Percentiles rank a stretch among this genome's conserved stretches.
Evolutionary conservation across 2,888 invertebrate genomes (phyloP).

Genomic region (Lasius platythorax): DNA sequence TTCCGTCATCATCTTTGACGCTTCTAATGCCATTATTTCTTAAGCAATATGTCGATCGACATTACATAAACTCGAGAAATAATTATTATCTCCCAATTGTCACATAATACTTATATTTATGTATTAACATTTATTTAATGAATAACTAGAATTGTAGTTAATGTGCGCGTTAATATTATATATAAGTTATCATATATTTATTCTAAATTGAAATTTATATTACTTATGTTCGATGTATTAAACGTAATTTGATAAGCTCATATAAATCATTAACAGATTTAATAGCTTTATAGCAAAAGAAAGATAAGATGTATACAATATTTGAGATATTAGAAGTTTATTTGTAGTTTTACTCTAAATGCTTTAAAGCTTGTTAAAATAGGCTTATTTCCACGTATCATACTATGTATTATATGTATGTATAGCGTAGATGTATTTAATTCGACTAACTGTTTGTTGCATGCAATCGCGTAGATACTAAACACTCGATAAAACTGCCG

Average conservation of each 20-base stretch:
- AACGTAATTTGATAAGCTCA: not conserved
- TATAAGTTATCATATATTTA: not conserved
- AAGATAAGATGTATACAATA: not conserved
- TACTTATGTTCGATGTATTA: not conserved
- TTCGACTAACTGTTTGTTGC: conserved; percentile 62
- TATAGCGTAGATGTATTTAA: conserved; percentile 61
- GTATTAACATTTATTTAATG: not conserved
- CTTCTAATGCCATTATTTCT: conserved; percentile 41
- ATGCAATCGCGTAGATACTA: conserved; percentile 58
- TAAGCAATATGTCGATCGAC: conserved; percentile 30
- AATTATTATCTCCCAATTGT: conserved; percentile 37
- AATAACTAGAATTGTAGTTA: not conserved
- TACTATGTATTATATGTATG: conserved; percentile 1
- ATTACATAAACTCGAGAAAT: not conserved
- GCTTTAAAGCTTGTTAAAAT: conserved; percentile 19
- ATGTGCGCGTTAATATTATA: not conserved
- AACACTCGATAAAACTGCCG: conserved; percentile 59
- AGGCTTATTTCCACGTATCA: not conserved
- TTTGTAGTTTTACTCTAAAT: conserved; percentile 11
- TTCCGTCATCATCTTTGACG: conserved; percentile 68
- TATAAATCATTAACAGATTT: conserved; percentile 4
- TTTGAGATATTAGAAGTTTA: not conserved
- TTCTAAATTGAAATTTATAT: not conserved
- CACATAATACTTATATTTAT: not conserved
- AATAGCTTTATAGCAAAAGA: not conserved